Conservation (phyloP, 2,113 vertebrate genomes). For the Paralichthys olivaceus region DNA sequence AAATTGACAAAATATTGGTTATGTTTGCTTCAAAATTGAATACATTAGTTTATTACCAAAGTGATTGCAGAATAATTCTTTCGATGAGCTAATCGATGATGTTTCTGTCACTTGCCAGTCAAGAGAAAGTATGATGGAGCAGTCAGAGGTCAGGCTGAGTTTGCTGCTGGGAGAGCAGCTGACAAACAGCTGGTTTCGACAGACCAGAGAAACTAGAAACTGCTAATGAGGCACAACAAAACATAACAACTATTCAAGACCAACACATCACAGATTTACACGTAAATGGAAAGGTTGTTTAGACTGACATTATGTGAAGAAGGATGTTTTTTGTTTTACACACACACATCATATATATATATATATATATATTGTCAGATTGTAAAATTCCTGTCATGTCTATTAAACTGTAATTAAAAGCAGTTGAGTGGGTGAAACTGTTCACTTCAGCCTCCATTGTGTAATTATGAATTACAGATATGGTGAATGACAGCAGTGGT, state of each 20-base stretch:
- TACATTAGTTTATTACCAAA: no score
- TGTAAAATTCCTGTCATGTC: no score
- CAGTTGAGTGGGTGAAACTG: neutral
- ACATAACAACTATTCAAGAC: neutral
- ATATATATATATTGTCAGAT: no score
- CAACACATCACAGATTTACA: neutral
- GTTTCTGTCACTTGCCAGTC: no score
- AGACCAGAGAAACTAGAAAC: neutral
- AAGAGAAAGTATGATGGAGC: neutral
- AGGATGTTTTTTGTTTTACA: no score
- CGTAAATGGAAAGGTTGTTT: no score
- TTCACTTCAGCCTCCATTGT: neutral
- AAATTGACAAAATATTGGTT: neutral
- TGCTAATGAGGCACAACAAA: neutral
- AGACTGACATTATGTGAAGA: no score
- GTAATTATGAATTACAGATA: neutral
- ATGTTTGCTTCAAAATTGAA: neutral
- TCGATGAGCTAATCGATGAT: no score
- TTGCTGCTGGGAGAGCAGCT: slow-evolving; percentile 40
- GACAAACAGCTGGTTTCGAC: neutral
- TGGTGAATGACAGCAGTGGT: neutral
- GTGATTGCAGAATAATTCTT: no score
- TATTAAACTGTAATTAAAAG: neutral
- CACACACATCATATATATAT: no score
- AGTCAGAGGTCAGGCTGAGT: slow-evolving; percentile 10